Evolutionary conservation across 2,113 vertebrate genomes (phyloP).

Genomic region (Pyxicephalus adspersus): DNA sequence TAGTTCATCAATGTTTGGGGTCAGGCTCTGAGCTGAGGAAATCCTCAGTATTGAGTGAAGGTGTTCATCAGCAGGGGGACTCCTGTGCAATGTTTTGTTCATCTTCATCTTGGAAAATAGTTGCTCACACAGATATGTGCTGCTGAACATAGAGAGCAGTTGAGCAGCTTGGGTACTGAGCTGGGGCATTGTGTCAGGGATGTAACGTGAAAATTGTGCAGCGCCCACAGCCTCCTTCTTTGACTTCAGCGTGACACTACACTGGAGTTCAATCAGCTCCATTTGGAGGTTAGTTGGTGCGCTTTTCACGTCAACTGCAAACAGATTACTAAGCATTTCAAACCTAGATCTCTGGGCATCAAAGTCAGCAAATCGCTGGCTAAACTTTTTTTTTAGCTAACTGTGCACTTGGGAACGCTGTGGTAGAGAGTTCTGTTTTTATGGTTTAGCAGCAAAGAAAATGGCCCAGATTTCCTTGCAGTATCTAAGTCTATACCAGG

Average conservation of each 20-base stretch:
- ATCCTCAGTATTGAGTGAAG: too few species aligned
- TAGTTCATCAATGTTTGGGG: too few species aligned
- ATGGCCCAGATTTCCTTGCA: too few species aligned
- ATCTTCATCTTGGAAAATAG: too few species aligned
- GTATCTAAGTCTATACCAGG: too few species aligned
- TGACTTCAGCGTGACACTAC: too few species aligned
- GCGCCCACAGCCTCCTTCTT: constrained; percentile 10
- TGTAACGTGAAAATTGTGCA: neutral
- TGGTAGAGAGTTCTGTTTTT: constrained; percentile 42
- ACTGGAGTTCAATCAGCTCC: too few species aligned
- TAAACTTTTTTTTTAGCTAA: neutral
- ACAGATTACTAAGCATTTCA: neutral
- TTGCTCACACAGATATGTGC: too few species aligned
- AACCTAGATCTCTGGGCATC: constrained; percentile 6
- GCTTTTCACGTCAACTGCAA: neutral
- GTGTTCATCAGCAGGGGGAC: too few species aligned
- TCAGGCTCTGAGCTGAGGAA: too few species aligned
- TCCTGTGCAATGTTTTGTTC: too few species aligned
- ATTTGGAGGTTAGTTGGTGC: too few species aligned
- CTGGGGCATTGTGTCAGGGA: neutral
- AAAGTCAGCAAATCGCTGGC: neutral
- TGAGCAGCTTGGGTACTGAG: neutral
- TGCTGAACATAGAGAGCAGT: neutral
- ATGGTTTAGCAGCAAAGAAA: constrained; percentile 48
- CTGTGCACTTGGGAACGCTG: neutral